Percentiles rank a stretch among this genome's conserved stretches.
These are phyloP conservation scores for Tetramorium parvispinum DNA, from an alignment of 1,140 invertebrate species.

Conservation along the genomic window DNA sequence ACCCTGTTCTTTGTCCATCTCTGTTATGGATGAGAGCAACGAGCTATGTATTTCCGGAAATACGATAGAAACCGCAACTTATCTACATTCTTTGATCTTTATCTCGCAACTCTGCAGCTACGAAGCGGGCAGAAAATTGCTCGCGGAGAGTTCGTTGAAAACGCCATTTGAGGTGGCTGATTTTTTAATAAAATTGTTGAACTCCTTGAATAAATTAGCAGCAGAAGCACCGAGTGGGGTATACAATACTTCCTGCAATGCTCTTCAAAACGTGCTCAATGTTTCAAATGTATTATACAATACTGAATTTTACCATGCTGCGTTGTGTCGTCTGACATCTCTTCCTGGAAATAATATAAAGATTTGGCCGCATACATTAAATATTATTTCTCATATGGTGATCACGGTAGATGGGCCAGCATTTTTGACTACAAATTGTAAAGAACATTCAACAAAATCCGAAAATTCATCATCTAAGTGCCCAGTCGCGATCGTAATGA, in stretches of 20 bases:
- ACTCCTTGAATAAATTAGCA: constrained; percentile 76
- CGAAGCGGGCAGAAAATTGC: constrained; percentile 74
- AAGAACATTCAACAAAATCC: constrained; percentile 68
- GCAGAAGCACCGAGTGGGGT: constrained; percentile 77
- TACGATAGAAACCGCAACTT: constrained; percentile 80
- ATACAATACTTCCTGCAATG: constrained; percentile 77
- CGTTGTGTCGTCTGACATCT: constrained; percentile 77
- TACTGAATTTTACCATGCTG: constrained; percentile 77
- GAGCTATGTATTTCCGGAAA: constrained; percentile 82
- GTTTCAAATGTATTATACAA: constrained; percentile 75
- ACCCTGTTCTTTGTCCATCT: constrained; percentile 72
- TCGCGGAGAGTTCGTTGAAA: constrained; percentile 73
- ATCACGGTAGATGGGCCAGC: constrained; percentile 77
- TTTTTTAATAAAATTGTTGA: constrained; percentile 77
- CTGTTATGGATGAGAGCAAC: constrained; percentile 77
- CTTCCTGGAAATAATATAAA: constrained; percentile 72
- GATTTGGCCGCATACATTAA: constrained; percentile 81
- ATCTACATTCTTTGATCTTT: constrained; percentile 81
- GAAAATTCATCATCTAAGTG: constrained; percentile 70
- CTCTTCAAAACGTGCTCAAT: constrained; percentile 77
- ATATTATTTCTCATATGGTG: constrained; percentile 79
- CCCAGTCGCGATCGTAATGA: constrained; percentile 76
- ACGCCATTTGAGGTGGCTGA: constrained; percentile 75
- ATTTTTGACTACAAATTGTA: constrained; percentile 78
- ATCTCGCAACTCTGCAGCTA: constrained; percentile 79